Conservation (phyloP, 2,888 invertebrate genomes). For the Cantharis flavilabris region DNA sequence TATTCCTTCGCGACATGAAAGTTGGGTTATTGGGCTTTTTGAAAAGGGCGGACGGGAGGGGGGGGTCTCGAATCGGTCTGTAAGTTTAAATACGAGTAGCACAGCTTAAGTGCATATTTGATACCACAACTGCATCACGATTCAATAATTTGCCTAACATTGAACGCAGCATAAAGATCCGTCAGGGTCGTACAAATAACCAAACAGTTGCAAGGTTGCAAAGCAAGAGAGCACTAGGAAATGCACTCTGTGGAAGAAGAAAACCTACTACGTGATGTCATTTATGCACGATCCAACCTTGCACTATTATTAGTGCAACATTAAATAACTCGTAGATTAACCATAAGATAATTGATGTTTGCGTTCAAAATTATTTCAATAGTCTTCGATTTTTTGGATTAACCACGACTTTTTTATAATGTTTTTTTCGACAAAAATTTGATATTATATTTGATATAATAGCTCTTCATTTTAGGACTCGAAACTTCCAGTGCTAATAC, state of each 20-base stretch:
- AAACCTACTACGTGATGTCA: conserved; percentile 30
- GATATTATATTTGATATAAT: too few species aligned
- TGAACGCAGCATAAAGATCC: conserved; percentile 33
- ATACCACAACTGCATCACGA: not conserved
- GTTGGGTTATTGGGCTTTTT: too few species aligned
- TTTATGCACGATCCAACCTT: conserved; percentile 41
- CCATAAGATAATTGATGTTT: not conserved
- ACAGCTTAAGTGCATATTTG: not conserved
- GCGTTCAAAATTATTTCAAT: too few species aligned
- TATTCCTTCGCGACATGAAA: too few species aligned
- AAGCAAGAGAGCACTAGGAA: conserved; percentile 28
- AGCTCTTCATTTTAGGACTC: too few species aligned
- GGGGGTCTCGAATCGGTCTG: too few species aligned
- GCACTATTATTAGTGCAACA: conserved; percentile 56
- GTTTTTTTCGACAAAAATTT: not conserved
- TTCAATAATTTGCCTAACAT: conserved; percentile 20
- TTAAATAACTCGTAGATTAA: conserved; percentile 23
- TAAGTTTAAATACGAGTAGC: not conserved
- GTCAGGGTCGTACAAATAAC: conserved; percentile 38
- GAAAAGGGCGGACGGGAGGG: too few species aligned
- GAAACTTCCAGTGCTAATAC: too few species aligned
- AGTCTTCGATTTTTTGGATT: not conserved
- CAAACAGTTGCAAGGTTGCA: conserved; percentile 40
- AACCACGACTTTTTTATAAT: not conserved
- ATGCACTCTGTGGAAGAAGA: conserved; percentile 23